A percentile compares a stretch with the other conserved stretches of the same genome.
Conservation (phyloP, 2,113 vertebrate species). For the Trachemys scripta region DNA sequence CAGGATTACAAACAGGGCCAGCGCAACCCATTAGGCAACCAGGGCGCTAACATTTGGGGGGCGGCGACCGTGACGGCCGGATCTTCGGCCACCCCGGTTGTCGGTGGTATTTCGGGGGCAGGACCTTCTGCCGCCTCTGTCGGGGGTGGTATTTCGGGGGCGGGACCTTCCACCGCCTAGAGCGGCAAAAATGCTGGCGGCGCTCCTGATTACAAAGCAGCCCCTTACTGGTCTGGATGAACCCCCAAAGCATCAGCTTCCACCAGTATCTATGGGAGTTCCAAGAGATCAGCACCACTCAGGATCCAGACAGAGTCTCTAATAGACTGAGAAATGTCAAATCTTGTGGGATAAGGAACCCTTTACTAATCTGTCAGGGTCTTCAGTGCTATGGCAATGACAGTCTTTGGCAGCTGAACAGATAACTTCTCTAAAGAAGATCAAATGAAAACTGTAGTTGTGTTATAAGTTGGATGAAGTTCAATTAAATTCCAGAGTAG, state of each 20-base stretch:
- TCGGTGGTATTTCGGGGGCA: too few relatives aligned
- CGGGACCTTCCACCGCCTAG: too few relatives aligned
- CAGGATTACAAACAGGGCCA: not conserved
- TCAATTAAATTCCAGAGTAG: constrained; percentile 6
- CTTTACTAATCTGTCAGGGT: constrained; percentile 4
- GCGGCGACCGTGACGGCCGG: too few relatives aligned
- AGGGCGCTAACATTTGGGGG: too few relatives aligned
- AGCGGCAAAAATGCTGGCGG: too few relatives aligned
- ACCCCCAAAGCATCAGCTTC: not conserved
- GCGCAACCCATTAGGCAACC: too few relatives aligned
- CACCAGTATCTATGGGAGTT: constrained; percentile 35
- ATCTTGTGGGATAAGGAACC: constrained; percentile 27
- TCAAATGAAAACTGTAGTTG: constrained; percentile 9
- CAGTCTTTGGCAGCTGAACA: not conserved
- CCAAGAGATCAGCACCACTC: not conserved
- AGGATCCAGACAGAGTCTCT: constrained; percentile 24
- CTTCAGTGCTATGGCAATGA: constrained; percentile 21
- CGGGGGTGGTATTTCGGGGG: too few relatives aligned
- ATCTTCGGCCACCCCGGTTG: too few relatives aligned
- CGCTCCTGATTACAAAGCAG: not conserved
- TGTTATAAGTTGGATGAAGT: not conserved
- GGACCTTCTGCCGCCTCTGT: too few relatives aligned
- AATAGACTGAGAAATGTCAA: constrained; percentile 10
- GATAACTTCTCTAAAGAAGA: constrained; percentile 15
- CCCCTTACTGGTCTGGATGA: not conserved